These are phyloP conservation scores for Trisateles emortualis DNA, from an alignment of 2,888 invertebrate species.

Conservation along the genomic window DNA sequence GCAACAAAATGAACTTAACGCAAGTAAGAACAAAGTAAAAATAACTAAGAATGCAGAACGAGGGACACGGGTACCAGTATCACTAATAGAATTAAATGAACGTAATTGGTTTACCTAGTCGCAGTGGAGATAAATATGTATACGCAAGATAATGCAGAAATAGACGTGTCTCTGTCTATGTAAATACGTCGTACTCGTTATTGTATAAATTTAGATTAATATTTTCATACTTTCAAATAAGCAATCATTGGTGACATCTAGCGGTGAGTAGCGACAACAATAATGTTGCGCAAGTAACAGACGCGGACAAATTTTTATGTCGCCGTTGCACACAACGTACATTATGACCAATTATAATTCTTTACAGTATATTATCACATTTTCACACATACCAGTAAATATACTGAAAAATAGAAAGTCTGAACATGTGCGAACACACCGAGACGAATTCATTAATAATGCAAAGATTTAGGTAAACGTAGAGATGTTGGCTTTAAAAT, in stretches of 20 bases:
- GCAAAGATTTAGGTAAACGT: constrained; percentile 4
- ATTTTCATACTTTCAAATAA: constrained; percentile 4
- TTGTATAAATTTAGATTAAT: constrained; percentile 10
- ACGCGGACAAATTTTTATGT: constrained; percentile 11
- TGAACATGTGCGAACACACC: constrained; percentile 21
- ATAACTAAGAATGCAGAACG: constrained; percentile 51
- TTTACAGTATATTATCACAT: constrained; percentile 28
- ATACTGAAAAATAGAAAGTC: constrained; percentile 39
- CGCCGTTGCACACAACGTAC: constrained; percentile 19
- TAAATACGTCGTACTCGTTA: constrained; percentile 3
- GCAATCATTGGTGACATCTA: constrained; percentile 44
- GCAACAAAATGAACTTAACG: constrained; percentile 17
- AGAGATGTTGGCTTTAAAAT: constrained; percentile 1
- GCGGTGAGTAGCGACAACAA: constrained; percentile 41
- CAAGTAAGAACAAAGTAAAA: constrained; percentile 33
- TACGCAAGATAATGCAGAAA: constrained; percentile 30
- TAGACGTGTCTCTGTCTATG: constrained; percentile 14
- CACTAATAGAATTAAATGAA: constrained; percentile 72
- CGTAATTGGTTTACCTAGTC: constrained; percentile 71
- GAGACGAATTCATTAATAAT: constrained; percentile 25
- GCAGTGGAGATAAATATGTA: constrained; percentile 36
- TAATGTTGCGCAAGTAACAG: constrained; percentile 22
- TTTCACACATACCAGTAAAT: constrained; percentile 24
- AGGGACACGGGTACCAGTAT: constrained; percentile 41
- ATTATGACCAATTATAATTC: constrained; percentile 40